phyloP scores from a whole-genome alignment of 1,140 invertebrate species.

The Trichonephila clavata region DNA sequence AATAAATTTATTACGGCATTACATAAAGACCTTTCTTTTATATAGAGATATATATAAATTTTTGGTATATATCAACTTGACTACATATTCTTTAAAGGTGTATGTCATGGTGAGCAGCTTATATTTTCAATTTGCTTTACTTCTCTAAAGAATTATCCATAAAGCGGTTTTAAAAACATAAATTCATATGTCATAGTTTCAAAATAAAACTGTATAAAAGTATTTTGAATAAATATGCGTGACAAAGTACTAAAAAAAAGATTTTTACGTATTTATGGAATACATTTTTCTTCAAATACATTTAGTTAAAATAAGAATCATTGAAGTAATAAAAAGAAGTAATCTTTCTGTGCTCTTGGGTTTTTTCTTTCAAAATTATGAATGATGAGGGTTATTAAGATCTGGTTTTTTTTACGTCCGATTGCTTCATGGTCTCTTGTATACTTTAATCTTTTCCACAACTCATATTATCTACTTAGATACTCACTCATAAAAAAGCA shows the following conservation, averaged over 20 bases:
- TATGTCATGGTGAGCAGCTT: background rate
- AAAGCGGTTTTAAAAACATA: background rate
- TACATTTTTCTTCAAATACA: conserved; percentile 5
- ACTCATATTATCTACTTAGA: conserved; percentile 10
- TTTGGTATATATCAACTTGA: background rate
- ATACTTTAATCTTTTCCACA: conserved; percentile 29
- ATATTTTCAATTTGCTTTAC: background rate
- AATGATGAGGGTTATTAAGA: conserved; percentile 49
- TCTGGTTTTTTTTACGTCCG: background rate
- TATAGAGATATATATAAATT: background rate
- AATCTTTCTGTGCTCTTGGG: background rate
- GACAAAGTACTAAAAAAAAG: conserved; percentile 1
- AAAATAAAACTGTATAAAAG: background rate
- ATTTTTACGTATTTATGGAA: background rate
- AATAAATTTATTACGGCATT: too few species aligned
- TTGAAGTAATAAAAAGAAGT: conserved; percentile 27
- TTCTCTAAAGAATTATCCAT: background rate
- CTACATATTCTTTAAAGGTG: background rate
- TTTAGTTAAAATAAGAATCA: conserved; percentile 52
- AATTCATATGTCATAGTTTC: background rate
- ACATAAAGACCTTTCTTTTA: too few species aligned
- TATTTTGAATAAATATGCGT: background rate
- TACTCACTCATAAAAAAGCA: background rate
- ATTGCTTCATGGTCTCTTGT: conserved; percentile 2
- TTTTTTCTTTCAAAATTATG: conserved; percentile 20